Percentiles rank a stretch among this genome's conserved stretches.
These are phyloP conservation scores for Kradibia gibbosae DNA, from an alignment of 1,140 invertebrate genomes.

Conservation along the genomic window DNA sequence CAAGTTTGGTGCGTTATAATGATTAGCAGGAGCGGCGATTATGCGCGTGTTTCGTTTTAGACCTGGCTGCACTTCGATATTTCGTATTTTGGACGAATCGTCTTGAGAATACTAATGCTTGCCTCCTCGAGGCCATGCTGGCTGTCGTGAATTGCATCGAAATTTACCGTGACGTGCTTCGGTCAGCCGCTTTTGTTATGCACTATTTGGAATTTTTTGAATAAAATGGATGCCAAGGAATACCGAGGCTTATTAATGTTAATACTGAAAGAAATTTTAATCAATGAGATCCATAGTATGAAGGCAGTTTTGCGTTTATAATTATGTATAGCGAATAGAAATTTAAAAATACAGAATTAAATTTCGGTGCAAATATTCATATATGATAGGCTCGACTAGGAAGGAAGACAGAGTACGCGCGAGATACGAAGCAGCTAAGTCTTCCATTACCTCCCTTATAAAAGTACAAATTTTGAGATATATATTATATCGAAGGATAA, in stretches of 20 bases:
- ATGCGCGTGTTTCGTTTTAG: conserved; percentile 45
- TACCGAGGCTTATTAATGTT: too few species aligned
- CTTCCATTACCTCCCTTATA: conserved; percentile 70
- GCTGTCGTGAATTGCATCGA: background rate
- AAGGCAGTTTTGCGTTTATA: too few species aligned
- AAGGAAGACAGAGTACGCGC: background rate
- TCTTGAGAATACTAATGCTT: background rate
- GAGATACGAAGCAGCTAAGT: conserved; percentile 59
- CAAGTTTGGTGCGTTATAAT: background rate
- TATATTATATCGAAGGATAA: conserved; percentile 68
- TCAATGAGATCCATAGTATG: too few species aligned
- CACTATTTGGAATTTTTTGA: too few species aligned
- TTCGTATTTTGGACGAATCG: conserved; percentile 22
- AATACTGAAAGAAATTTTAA: too few species aligned
- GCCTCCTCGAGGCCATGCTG: too few species aligned
- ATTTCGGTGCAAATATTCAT: background rate
- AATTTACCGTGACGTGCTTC: background rate
- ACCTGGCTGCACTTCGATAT: conserved; percentile 56
- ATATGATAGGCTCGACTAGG: background rate
- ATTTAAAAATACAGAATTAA: background rate
- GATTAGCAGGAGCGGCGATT: background rate
- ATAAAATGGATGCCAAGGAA: background rate
- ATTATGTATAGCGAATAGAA: too few species aligned
- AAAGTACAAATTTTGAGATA: conserved; percentile 73
- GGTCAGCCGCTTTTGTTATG: too few species aligned